These are phyloP conservation scores for Microcebus ravelobensis DNA, from an alignment of 2,113 vertebrate species.

Conservation along the genomic window DNA sequence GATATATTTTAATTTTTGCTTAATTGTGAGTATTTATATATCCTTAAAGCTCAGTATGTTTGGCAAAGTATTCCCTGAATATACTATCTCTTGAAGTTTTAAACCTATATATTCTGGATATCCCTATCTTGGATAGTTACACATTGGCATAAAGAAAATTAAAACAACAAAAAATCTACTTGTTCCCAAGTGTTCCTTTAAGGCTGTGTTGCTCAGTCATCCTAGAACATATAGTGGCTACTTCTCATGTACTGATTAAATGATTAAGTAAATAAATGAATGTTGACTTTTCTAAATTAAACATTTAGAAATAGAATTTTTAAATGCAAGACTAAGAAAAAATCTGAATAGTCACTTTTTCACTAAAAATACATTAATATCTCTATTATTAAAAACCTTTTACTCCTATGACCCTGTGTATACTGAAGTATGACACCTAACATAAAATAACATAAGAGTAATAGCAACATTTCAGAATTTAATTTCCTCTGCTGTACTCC, in stretches of 20 bases:
- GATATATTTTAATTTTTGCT: background rate
- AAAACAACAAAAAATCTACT: background rate
- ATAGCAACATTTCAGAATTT: background rate
- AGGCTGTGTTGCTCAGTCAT: background rate
- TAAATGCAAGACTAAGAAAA: background rate
- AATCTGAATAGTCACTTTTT: background rate
- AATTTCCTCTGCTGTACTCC: background rate
- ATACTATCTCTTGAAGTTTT: background rate
- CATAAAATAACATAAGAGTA: background rate
- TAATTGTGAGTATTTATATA: background rate
- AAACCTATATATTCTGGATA: background rate
- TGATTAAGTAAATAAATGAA: background rate
- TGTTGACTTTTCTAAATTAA: background rate
- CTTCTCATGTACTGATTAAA: background rate
- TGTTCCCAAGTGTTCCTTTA: background rate
- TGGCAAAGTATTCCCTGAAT: background rate
- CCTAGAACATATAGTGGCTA: background rate
- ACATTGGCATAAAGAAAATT: background rate
- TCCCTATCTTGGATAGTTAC: background rate
- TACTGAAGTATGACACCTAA: background rate
- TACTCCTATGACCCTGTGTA: background rate
- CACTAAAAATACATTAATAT: background rate
- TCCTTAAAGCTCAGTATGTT: background rate
- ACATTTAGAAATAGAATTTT: background rate
- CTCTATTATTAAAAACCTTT: background rate